These are phyloP conservation scores for Branchellion lobata DNA, from an alignment of 2,888 invertebrate genomes.

Conservation along the genomic window DNA sequence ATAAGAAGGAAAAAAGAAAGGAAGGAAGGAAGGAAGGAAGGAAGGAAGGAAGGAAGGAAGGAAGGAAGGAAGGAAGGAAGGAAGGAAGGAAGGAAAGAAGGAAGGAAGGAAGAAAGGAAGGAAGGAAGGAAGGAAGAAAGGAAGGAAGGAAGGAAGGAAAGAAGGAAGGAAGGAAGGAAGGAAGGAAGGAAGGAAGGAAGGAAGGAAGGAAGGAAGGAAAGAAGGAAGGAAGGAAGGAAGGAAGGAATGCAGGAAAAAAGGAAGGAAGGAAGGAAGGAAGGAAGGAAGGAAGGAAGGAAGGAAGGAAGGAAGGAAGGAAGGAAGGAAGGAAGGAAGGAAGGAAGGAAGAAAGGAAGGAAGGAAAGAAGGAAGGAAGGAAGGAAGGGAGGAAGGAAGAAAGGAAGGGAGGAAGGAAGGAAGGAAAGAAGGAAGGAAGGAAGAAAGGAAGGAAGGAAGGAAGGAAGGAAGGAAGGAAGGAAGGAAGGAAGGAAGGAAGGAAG, in stretches of 20 bases:
- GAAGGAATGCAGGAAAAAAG: slow-evolving; percentile 9
- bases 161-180: slow-evolving; percentile 20
- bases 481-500: slow-evolving; percentile 9
- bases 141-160: slow-evolving; percentile 24
- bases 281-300: slow-evolving; percentile 9
- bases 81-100: slow-evolving; percentile 21
- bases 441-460: slow-evolving; percentile 8
- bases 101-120: slow-evolving; percentile 24
- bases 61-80: slow-evolving; percentile 27
- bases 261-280: slow-evolving; percentile 2
- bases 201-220: slow-evolving; percentile 34
- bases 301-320: slow-evolving; percentile 9
- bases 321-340: slow-evolving; percentile 9
- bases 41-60: slow-evolving; percentile 24
- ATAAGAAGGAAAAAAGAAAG: slow-evolving; percentile 11
- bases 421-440: slow-evolving; percentile 8
- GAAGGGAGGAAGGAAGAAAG: slow-evolving; percentile 6
- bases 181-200: slow-evolving; percentile 40
- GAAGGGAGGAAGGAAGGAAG: slow-evolving; percentile 7
- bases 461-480: slow-evolving; percentile 9
- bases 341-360: slow-evolving; percentile 8
- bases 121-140: slow-evolving; percentile 24
- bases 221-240: slow-evolving; percentile 30
- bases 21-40: slow-evolving; percentile 27
- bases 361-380: slow-evolving; percentile 8